Conservation (phyloP, 2,888 invertebrate species). For the Drosophila cracens region DNA sequence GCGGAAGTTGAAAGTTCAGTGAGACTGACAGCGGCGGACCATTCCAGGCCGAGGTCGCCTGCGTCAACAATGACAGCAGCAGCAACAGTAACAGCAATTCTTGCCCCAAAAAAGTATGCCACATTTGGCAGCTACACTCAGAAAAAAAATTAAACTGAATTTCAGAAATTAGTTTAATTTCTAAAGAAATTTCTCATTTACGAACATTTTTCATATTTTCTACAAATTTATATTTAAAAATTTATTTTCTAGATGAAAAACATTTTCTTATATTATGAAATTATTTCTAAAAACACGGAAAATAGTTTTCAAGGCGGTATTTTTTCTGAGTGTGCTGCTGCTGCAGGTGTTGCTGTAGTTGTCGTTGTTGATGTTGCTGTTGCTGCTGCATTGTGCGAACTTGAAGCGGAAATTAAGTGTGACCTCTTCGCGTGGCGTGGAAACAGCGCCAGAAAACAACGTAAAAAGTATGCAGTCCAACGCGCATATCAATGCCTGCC, state of each 20-base stretch:
- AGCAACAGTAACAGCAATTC: constrained; percentile 25
- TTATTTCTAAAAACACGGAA: not conserved
- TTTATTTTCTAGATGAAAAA: too few relatives aligned
- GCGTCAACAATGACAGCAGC: constrained; percentile 72
- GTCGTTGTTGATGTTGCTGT: constrained; percentile 15
- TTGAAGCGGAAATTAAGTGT: constrained; percentile 79
- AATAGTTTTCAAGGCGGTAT: not conserved
- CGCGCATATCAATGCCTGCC: constrained; percentile 57
- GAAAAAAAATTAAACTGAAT: not conserved
- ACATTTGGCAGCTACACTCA: constrained; percentile 22
- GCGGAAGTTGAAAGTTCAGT: constrained; percentile 78
- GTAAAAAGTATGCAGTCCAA: constrained; percentile 53
- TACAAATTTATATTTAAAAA: too few relatives aligned
- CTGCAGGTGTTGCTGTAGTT: not conserved
- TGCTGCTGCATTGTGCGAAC: constrained; percentile 56
- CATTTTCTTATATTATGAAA: not conserved
- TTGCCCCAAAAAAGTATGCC: constrained; percentile 71
- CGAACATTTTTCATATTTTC: too few relatives aligned
- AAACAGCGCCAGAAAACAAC: constrained; percentile 50
- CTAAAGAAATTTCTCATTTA: too few relatives aligned
- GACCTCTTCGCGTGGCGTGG: constrained; percentile 75
- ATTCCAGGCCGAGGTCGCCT: constrained; percentile 60
- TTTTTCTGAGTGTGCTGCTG: not conserved
- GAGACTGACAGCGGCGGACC: constrained; percentile 66
- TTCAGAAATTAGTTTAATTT: too few relatives aligned